Base-by-base conservation (phyloP, 2,797 vertebrate genomes). In the Thunnus albacares region DNA sequence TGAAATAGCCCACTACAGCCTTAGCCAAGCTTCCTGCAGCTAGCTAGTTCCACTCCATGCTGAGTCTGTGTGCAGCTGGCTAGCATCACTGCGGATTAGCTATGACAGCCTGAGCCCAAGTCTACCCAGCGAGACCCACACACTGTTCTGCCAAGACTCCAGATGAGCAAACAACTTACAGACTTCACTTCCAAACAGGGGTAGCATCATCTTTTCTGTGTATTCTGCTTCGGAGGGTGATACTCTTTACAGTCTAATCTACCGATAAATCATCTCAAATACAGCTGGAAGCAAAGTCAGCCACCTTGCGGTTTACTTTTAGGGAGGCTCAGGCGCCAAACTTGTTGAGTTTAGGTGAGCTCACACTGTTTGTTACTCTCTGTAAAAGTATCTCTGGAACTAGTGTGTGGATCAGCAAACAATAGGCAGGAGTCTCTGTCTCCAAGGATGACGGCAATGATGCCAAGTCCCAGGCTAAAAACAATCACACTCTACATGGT, bases 61-160 rank as follows among this genome's bases (percentile, higher is more conserved):
- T 68, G 85, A 57, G 83, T 59, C 73, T 68, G 70, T 85, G 82
- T 85, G 80, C 87, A 92, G 84, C 88, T 90, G 89, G 75, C 71
- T 28, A 83, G 66, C 69, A 84, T 89, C 91, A 78, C 79, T 43
- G n/a, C 1, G 13, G 81, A 92, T 90, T 79, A 91, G 60, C 60
- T 56, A 15, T 65, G 87, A 90, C 90, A 86, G 85, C 74, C 59
- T 7, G 10, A 22, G 61, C 56, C 35, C 49, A 67, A 43, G 33
- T n/a, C 72, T 47, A 63, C 57, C 55, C 63, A 64, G 61, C 53
- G 30, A 57, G 70, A 86, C 73, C 45, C 62, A 58, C 43, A 28
- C 51, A 26, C 57, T 66, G 18, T 57, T 68, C 74, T 73, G 72
- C 79, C 82, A 82, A n/a, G 30, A 52, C 53, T 64, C 6, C 4